Base-by-base conservation (phyloP, 1,140 invertebrate species). In the Sminthurinus signatus region DNA sequence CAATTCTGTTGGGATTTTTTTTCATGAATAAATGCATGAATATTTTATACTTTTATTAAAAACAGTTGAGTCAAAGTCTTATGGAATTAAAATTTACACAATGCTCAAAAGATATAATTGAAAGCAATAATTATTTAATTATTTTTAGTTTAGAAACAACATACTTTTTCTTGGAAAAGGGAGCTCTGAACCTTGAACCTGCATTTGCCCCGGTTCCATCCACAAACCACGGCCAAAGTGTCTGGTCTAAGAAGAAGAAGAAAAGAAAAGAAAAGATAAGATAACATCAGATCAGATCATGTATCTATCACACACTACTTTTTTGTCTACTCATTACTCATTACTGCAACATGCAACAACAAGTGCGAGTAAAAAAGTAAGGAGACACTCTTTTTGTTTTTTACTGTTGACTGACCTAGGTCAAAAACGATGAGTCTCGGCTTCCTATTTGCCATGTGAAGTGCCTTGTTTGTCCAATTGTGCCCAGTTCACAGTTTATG, bases 141-240 rank as follows among this genome's bases (percentile, higher is more conserved):
- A 48, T n/a, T 21, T 48, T n/a, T n/a, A 48, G 5, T 48, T 10
- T 48, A 4, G n/a, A 48, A n/a, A 12, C 19, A 25, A 48, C n/a
- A 5, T 31, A 54, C 51, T 54, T 27, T 4, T 54, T 31, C 12
- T 28, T 27, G 14, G 4, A 31, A 31, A 56, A 56, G 2, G 54
- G 54, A 8, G 54, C 54, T 23, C 36, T n/a, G n/a, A n/a, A n/a
- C n/a, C n/a, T n/a, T n/a, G 54, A 19, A 56, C 54, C 5, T 42
- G 54, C 14, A 31, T 56, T 12, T n/a, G 23, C 14, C 54, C 54
- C n/a, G 4, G 54, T 56, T 15, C 54, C 54, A 23, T 56, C 54
- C 3, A 32, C 29, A 12, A 10, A 56, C 10, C 36, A 56, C n/a
- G 54, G 54, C 54, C 54, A 56, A 3, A 56, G 23, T 21, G 54